phyloP scores from a whole-genome alignment of 2,797 vertebrate genomes.

The Huso huso region DNA sequence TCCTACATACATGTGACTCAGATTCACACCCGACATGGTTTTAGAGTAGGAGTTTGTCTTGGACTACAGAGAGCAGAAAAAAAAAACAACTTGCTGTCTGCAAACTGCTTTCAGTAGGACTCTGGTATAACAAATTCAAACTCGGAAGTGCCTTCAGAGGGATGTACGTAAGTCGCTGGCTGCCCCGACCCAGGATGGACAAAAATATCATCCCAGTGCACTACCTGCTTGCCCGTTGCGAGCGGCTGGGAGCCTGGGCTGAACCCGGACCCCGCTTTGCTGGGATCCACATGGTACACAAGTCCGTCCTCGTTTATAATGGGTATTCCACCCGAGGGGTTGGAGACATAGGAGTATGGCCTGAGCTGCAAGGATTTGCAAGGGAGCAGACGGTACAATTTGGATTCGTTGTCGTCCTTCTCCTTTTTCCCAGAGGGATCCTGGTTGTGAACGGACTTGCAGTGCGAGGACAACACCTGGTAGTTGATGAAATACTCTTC shows the following conservation, averaged over 20 bases:
- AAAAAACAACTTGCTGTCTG: too few species aligned
- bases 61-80: slow-evolving; percentile 15
- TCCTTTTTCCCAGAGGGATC: slow-evolving; percentile 78
- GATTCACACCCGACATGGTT: slow-evolving; percentile 8
- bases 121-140: slow-evolving; percentile 97
- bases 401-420: slow-evolving; percentile 65
- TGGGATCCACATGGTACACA: slow-evolving; percentile 66
- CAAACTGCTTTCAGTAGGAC: slow-evolving; percentile 68
- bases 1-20: slow-evolving; percentile 12
- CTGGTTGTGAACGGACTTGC: slow-evolving; percentile 86
- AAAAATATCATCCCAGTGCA: slow-evolving; percentile 92
- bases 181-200: slow-evolving; percentile 63
- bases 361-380: slow-evolving; percentile 82
- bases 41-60: slow-evolving; percentile 18
- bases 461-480: slow-evolving; percentile 83
- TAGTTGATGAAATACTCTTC: slow-evolving; percentile 89
- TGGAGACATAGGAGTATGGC: slow-evolving; percentile 72
- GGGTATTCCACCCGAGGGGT: slow-evolving; percentile 55
- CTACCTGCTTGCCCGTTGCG: slow-evolving; percentile 59
- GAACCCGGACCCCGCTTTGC: slow-evolving; percentile 50
- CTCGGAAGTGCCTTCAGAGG: slow-evolving; percentile 68
- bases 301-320: slow-evolving; percentile 68
- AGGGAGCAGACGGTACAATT: slow-evolving; percentile 87
- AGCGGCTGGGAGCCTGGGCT: slow-evolving; percentile 51
- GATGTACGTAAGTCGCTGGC: slow-evolving; percentile 64